Conservation (phyloP, 2,113 vertebrate genomes). For the Gopherus evgoodei region DNA sequence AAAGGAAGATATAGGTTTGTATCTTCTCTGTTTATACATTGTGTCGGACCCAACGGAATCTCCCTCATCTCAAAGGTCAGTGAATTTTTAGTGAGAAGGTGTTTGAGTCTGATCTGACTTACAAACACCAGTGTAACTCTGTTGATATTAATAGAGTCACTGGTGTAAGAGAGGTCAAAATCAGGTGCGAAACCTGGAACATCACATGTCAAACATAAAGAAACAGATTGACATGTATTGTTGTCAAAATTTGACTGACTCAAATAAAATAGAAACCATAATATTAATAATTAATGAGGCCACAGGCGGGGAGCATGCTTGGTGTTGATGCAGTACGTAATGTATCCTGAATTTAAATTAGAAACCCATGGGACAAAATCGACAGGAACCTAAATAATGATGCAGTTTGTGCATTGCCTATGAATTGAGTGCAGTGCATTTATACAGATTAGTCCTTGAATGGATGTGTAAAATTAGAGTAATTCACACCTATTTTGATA, state of each 20-base stretch:
- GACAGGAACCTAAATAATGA: neutral
- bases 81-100: neutral
- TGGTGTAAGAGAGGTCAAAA: neutral
- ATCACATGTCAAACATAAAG: neutral
- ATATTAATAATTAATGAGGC: neutral
- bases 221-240: neutral
- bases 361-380: neutral
- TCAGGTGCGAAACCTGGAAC: neutral
- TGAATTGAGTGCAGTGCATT: neutral
- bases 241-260: neutral
- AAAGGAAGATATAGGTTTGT: neutral
- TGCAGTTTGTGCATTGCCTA: neutral
- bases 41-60: neutral
- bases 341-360: neutral
- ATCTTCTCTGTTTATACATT: neutral
- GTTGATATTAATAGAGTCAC: neutral
- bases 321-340: neutral
- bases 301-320: neutral
- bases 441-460: too few species aligned
- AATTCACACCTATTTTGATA: accelerated
- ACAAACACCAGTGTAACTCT: accelerated
- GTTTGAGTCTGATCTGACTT: neutral
- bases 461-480: too few species aligned
- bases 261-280: neutral
- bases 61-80: neutral